A percentile compares a stretch with the other conserved stretches of the same genome.
These are phyloP conservation scores for Lordiphosa clarofinis DNA, from an alignment of 1,140 invertebrate genomes.

Conservation along the genomic window DNA sequence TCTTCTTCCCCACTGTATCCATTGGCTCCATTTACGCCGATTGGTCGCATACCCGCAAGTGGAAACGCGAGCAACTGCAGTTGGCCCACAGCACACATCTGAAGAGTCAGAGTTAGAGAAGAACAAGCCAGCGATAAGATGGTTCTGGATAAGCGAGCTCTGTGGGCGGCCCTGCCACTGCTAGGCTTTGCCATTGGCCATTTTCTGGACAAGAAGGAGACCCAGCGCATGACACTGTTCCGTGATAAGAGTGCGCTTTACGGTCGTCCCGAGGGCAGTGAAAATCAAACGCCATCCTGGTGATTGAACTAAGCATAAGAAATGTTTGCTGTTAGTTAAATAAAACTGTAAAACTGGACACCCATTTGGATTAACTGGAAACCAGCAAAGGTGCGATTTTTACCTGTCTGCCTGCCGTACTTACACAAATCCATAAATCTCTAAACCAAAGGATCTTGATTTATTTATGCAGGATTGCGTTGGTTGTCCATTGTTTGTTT, in stretches of 20 bases:
- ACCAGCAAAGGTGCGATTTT: neutral
- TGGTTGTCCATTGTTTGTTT: conserved; percentile 42
- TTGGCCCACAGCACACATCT: conserved; percentile 52
- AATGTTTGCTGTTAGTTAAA: conserved; percentile 48
- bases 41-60: conserved; percentile 85
- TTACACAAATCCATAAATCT: conserved; percentile 12
- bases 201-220: conserved; percentile 85
- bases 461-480: conserved; percentile 65
- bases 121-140: conserved; percentile 67
- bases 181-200: conserved; percentile 82
- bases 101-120: conserved; percentile 46
- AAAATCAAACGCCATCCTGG: conserved; percentile 86
- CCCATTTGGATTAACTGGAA: no score
- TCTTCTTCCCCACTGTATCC: conserved; percentile 84
- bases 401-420: conserved; percentile 12
- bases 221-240: conserved; percentile 85
- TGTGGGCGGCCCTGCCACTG: conserved; percentile 81
- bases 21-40: conserved; percentile 84
- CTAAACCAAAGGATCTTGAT: conserved; percentile 34
- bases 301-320: conserved; percentile 36
- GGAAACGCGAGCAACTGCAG: conserved; percentile 82
- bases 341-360: conserved; percentile 34
- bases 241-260: conserved; percentile 89
- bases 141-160: conserved; percentile 80
- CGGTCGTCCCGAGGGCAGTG: conserved; percentile 83